Base-by-base conservation (phyloP, 2,113 vertebrate species). In the Desmodus rotundus region DNA sequence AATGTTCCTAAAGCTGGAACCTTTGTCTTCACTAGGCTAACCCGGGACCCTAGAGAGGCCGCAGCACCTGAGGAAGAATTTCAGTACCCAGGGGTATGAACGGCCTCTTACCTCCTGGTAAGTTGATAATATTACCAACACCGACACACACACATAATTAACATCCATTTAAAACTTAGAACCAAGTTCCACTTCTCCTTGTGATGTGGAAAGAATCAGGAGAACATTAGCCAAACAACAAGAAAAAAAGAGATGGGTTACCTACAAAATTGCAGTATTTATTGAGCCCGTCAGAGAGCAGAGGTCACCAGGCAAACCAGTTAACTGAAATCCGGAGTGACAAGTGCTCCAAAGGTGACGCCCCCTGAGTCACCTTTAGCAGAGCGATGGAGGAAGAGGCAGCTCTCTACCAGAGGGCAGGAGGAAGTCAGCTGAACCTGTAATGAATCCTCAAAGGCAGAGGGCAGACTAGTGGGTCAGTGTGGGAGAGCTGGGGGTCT, bases 141-240 rank as follows among this genome's bases (percentile, higher is more conserved):
- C 68, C 87, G 67, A 74, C 36, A 36, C 7, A 81, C 70, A 61
- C 16, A 38, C 17, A 24, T 17, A 58, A 33, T 28, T 76, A 41
- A 47, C 56, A 67, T 45, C 70, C 33, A 43, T 14, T 91, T 47
- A 77, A 88, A 87, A 89, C 20, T 81, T 20, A 72, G 15, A 81
- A 63, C 4, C 11, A 89, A 86, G 15, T 24, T 50, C 73, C n/a
- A 9, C 3, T 89, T 77, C 38, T 47, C 50, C 20, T 81, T 70
- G 43, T 31, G 31, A 56, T 54, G 1, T 14, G 67, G 2, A 43
- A 81, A 45, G 38, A 36, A 4, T 67, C 52, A 52, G 63, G 58
- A 52, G 81, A 89, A n/a, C 4, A 7, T 36, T 11, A 56, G 1
- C 6, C 12, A 47, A 45, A 47, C 10, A 56, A 20, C 54, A 56